Base-by-base conservation (phyloP, 2,113 vertebrate species). In the Hystrix brachyura region DNA sequence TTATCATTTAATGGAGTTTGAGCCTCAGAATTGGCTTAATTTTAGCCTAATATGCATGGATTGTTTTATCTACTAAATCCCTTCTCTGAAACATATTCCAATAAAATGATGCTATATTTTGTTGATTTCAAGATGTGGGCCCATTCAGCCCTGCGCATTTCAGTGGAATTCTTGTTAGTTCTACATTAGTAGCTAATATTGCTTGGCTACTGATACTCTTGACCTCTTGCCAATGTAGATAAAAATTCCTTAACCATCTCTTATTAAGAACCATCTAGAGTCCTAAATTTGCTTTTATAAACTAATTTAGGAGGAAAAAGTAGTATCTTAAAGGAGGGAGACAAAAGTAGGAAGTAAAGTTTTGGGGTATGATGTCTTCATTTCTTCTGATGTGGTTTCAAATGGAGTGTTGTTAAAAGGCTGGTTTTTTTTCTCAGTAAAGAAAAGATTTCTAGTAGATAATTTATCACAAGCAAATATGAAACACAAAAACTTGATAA, bases 181-280 rank as follows among this genome's bases (percentile, higher is more conserved):
- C 71, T 91, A 85, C 80, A 95, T 87, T 94, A 94, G 29, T 88
- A 80, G 25, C 57, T 94, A 67, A 91, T 57, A 57, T 87, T 95
- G 43, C 88, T 88, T 85, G 65, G 59, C 34, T 90, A 29, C 51
- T 81, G 88, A 81, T 84, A 76, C 91, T 34, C 64, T 82, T 80
- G 71, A 74, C 64, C 43, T 51, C 5, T 86, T 3, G 86, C 46
- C 79, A 51, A 1, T 32, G 25, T 55, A 78, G 15, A 46, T 87
- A 71, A 90, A 87, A 90, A 87, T 67, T 84, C 27, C 27, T 96
- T 72, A 95, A 78, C 76, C 43, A 79, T 32, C 7, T 34, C n/a
- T 80, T 83, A 91, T 67, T 84, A 87, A 92, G 80, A 92, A 76
- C 13, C n/a, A 53, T 48, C 38, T 65, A 76, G 43, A 78, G 5